Evolutionary conservation across 1,140 invertebrate species (phyloP), one percentile per base, ranked within the genome.

Genomic region (Tetragnatha versicolor): DNA sequence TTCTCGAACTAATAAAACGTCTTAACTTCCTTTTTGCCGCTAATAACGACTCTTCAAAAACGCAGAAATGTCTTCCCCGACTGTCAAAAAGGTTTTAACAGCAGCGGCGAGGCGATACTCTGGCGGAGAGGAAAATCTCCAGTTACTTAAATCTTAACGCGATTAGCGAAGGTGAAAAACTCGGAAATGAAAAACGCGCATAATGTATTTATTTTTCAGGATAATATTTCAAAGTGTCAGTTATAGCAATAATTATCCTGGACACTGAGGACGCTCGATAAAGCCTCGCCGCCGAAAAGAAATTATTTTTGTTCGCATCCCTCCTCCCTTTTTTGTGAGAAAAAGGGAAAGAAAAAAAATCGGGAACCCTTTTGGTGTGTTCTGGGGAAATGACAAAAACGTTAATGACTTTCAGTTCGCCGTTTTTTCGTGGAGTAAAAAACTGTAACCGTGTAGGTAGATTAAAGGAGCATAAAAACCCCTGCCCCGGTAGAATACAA

Each of bases 221-320:
- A 61, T 75, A 75, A 75, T 75, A 75, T 75, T 63, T 75, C 72
- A 75, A 63, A 63, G 35, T 75, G 72, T 75, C 72, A 75, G 55
- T 75, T 75, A 75, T 75, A 75, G 55, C 72, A 75, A 75, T 75
- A 75, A 75, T 75, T 75, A 75, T 75, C 42, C 20, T 10, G 25
- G 72, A 75, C 72, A 63, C 29, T n/a, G n/a, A n/a, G n/a, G n/a
- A 29, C 12, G 42, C 29, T 55, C 31, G 55, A 75, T 63, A 75
- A 63, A 22, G 39, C 37, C 63, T 35, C 39, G 10, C 47, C 25
- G 20, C 25, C 9, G 14, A 35, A 49, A 49, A 22, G 29, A 63
- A 61, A 68, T 68, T 65, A 12, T 31, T 42, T 69, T 69, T 37
- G 39, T 25, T 31, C 2, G 12, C 25, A n/a, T 53, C 49, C 25